Conservation (phyloP, 2,797 vertebrate genomes). For the Alosa sapidissima region DNA sequence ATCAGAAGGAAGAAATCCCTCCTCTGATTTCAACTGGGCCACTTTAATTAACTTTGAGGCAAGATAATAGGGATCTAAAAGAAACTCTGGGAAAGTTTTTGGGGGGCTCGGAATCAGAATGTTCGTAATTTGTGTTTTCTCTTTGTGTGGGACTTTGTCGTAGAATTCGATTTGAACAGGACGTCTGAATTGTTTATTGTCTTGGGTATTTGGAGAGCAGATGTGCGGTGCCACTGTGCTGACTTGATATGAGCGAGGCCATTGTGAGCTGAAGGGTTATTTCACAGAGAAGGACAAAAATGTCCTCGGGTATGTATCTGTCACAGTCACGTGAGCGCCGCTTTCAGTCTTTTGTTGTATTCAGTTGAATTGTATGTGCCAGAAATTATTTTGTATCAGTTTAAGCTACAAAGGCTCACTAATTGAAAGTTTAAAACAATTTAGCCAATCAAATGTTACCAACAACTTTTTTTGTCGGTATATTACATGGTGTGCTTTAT, state of each 20-base stretch:
- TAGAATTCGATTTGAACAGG: slow-evolving; percentile 74
- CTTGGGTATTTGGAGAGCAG: slow-evolving; percentile 68
- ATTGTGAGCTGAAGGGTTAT: slow-evolving; percentile 71
- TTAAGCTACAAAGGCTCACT: slow-evolving; percentile 30
- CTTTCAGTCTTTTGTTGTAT: not conserved
- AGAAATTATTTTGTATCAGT: slow-evolving; percentile 26
- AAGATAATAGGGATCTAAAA: slow-evolving; percentile 73
- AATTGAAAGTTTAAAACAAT: slow-evolving; percentile 36
- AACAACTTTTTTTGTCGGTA: not conserved
- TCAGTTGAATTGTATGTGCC: not conserved
- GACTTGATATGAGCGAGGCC: slow-evolving; percentile 68
- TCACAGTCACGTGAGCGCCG: slow-evolving; percentile 36
- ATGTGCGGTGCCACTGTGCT: slow-evolving; percentile 71
- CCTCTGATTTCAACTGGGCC: slow-evolving; percentile 75
- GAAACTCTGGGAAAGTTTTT: slow-evolving; percentile 69
- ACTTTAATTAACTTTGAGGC: slow-evolving; percentile 82
- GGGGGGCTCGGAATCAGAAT: slow-evolving; percentile 53
- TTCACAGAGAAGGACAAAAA: slow-evolving; percentile 63
- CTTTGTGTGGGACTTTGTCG: slow-evolving; percentile 61
- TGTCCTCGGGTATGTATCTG: slow-evolving; percentile 36
- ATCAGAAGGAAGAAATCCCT: slow-evolving; percentile 57
- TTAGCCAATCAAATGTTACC: slow-evolving; percentile 31
- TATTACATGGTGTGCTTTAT: not conserved
- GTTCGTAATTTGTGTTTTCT: slow-evolving; percentile 71
- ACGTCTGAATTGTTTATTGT: slow-evolving; percentile 80